A percentile compares a stretch with the other conserved stretches of the same genome.
Conservation (phyloP, 1,140 invertebrate species). For the Ptiloglossa arizonensis region DNA sequence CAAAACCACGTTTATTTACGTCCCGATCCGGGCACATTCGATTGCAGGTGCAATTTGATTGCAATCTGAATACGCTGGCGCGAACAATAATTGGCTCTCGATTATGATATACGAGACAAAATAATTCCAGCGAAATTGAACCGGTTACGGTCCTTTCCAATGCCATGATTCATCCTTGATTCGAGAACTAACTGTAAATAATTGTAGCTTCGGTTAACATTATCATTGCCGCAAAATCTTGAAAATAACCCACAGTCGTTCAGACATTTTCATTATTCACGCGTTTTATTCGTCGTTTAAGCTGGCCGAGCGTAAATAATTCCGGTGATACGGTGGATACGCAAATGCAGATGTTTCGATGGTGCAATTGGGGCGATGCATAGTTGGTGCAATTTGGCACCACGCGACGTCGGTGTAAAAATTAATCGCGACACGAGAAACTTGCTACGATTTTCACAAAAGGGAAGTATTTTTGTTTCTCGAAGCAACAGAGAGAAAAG, state of each 20-base stretch:
- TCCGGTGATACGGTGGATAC: neutral
- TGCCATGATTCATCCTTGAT: constrained; percentile 54
- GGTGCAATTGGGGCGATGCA: constrained; percentile 35
- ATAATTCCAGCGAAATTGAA: constrained; percentile 55
- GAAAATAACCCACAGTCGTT: constrained; percentile 32
- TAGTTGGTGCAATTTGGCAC: constrained; percentile 43
- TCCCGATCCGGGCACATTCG: constrained; percentile 18
- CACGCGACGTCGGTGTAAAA: neutral
- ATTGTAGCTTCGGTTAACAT: constrained; percentile 37
- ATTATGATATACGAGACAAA: constrained; percentile 60
- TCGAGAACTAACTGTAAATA: constrained; percentile 17
- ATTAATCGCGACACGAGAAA: no score
- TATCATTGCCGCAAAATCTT: constrained; percentile 27
- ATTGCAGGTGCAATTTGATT: constrained; percentile 57
- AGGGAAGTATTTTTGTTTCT: no score
- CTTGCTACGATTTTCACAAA: no score
- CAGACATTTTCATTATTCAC: constrained; percentile 54
- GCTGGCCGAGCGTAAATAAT: neutral
- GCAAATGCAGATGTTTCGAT: constrained; percentile 30
- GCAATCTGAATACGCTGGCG: constrained; percentile 23
- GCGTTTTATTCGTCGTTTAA: constrained; percentile 25
- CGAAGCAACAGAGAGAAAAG: no score
- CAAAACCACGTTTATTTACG: constrained; percentile 21
- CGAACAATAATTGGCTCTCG: constrained; percentile 59
- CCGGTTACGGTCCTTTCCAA: constrained; percentile 4